These are phyloP conservation scores for Spatula versicolor DNA, from an alignment of 2,797 vertebrate species.

Conservation along the genomic window DNA sequence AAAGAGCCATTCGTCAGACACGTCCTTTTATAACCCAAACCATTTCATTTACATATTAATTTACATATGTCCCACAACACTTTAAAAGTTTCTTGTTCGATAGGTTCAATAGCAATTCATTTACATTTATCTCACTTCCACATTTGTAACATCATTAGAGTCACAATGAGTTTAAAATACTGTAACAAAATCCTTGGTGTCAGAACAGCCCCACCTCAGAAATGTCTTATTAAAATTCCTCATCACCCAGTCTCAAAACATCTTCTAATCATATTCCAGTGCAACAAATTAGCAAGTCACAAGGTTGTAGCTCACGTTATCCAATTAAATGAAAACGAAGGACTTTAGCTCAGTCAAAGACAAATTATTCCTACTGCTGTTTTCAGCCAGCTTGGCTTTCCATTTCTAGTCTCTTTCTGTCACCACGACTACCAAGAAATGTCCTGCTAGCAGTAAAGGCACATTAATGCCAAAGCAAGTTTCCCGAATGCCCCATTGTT, in stretches of 20 bases:
- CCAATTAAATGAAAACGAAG: conserved; percentile 71
- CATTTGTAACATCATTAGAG: conserved; percentile 69
- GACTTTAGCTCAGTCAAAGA: conserved; percentile 56
- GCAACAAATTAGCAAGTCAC: conserved; percentile 62
- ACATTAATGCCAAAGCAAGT: background rate
- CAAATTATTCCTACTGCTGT: conserved; percentile 25
- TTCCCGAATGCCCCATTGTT: background rate
- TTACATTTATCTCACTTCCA: conserved; percentile 66
- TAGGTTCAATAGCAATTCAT: conserved; percentile 54
- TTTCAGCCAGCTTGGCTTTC: conserved; percentile 19
- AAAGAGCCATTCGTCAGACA: conserved; percentile 61
- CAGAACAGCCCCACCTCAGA: conserved; percentile 50
- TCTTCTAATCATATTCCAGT: conserved; percentile 70
- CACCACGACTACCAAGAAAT: background rate
- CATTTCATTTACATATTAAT: conserved; percentile 61
- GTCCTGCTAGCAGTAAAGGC: background rate
- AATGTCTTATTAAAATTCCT: conserved; percentile 69
- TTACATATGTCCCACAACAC: conserved; percentile 64
- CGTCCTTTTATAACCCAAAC: conserved; percentile 61
- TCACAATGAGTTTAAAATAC: conserved; percentile 61
- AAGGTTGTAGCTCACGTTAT: conserved; percentile 64
- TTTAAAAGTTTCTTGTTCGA: conserved; percentile 43
- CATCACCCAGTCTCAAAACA: conserved; percentile 65
- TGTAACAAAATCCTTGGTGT: conserved; percentile 64
- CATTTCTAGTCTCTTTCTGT: background rate